Conservation (phyloP, 2,113 vertebrate genomes). For the Nibea coibor region DNA sequence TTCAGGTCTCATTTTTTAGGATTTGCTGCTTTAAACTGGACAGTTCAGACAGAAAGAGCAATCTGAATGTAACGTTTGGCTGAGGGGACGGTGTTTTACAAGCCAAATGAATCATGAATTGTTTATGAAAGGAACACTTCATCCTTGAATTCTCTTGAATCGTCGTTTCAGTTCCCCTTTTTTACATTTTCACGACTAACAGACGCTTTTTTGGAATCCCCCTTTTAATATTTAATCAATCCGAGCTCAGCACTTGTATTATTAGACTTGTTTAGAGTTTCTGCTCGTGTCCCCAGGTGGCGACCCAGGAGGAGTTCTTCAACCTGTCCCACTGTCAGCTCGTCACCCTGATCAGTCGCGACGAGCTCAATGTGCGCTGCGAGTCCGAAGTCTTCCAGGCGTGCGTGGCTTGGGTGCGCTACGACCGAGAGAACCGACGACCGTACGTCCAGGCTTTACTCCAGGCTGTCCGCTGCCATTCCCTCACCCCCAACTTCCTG, state of each 20-base stretch:
- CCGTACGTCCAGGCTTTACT: slow-evolving; percentile 92
- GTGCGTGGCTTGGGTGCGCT: slow-evolving; percentile 94
- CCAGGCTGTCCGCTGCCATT: slow-evolving; percentile 94
- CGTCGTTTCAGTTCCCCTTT: not conserved
- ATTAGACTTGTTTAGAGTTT: not conserved
- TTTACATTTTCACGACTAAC: not conserved
- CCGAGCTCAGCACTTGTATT: not conserved
- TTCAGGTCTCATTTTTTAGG: not conserved
- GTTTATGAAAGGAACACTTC: not conserved
- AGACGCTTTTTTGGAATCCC: not conserved
- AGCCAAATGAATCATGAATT: not conserved
- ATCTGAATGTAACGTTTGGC: not conserved
- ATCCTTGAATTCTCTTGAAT: not conserved
- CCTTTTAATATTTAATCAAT: not conserved
- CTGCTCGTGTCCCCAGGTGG: slow-evolving; percentile 81
- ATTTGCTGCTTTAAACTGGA: not conserved
- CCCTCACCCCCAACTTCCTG: slow-evolving; percentile 93
- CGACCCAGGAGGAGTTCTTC: slow-evolving; percentile 96
- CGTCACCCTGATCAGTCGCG: slow-evolving; percentile 92
- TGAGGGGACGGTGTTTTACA: not conserved
- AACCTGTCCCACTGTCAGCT: slow-evolving; percentile 95
- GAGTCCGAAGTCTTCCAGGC: slow-evolving; percentile 97
- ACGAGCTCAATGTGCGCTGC: slow-evolving; percentile 96
- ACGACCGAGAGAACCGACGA: slow-evolving; percentile 88
- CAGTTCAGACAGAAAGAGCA: too few relatives aligned